phyloP scores from a whole-genome alignment of 2,888 invertebrate species.

The Megaustenia siamemsis region DNA sequence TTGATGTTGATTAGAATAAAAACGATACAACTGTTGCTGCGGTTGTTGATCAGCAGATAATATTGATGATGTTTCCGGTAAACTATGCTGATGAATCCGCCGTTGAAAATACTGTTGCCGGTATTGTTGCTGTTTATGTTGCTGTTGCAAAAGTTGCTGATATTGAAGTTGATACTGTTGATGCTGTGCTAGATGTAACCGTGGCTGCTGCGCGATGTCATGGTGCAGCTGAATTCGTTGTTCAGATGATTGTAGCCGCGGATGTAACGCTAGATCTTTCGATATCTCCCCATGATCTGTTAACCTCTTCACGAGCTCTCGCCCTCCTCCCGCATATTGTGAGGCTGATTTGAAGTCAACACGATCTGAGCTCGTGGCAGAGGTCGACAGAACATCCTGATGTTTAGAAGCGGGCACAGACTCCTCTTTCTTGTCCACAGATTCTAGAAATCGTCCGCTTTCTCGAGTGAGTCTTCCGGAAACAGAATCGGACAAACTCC shows the following conservation, averaged over 20 bases:
- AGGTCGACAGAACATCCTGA: not conserved
- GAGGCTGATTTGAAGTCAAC: conserved; percentile 15
- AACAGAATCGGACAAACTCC: conserved; percentile 41
- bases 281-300: not conserved
- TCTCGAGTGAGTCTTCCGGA: not conserved
- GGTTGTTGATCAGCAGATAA: conserved; percentile 17
- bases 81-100: conserved; percentile 16
- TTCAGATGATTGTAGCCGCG: conserved; percentile 47
- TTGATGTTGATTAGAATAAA: conserved; percentile 34
- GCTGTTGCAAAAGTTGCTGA: conserved; percentile 51
- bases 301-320: not conserved
- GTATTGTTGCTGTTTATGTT: conserved; percentile 24
- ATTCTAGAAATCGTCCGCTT: not conserved
- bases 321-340: not conserved
- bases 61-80: not conserved
- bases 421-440: not conserved
- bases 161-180: conserved; percentile 59
- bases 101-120: conserved; percentile 42
- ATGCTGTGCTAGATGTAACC: conserved; percentile 48
- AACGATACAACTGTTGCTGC: conserved; percentile 21
- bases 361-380: not conserved
- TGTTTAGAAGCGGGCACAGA: not conserved
- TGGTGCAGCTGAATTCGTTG: conserved; percentile 52
- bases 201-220: conserved; percentile 58
- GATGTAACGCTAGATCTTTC: conserved; percentile 28